These are phyloP conservation scores for Sakesphorus luctuosus DNA, from an alignment of 2,113 vertebrate species.

Conservation along the genomic window DNA sequence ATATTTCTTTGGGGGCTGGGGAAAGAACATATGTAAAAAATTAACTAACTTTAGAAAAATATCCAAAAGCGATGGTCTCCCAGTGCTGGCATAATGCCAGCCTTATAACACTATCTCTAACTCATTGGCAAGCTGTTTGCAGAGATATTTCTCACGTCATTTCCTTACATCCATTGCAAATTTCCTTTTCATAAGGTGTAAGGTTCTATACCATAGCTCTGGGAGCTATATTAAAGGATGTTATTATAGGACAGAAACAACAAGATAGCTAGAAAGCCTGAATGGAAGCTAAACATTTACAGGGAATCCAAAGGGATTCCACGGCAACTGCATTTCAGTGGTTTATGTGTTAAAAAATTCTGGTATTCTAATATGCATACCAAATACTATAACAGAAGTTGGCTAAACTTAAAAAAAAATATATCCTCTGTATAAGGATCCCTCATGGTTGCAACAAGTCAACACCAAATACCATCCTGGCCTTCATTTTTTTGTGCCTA, in stretches of 20 bases:
- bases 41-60: slow-evolving; percentile 13
- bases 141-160: slow-evolving; percentile 6
- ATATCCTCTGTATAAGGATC: neutral
- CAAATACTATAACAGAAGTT: neutral
- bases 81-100: neutral
- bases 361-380: neutral
- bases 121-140: neutral
- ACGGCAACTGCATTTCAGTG: slow-evolving; percentile 2
- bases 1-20: neutral
- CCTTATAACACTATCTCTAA: neutral
- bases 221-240: slow-evolving; percentile 4
- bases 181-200: slow-evolving; percentile 41
- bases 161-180: slow-evolving; percentile 33
- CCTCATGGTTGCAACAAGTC: neutral
- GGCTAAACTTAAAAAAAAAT: neutral
- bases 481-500: neutral
- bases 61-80: neutral
- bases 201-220: neutral
- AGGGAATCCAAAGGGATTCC: neutral
- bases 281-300: neutral
- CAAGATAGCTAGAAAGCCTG: neutral
- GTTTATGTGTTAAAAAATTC: neutral
- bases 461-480: neutral
- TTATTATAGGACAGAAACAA: slow-evolving; percentile 14
- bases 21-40: slow-evolving; percentile 5